A percentile compares a stretch with the other conserved stretches of the same genome.
Conservation (phyloP, 1,140 invertebrate genomes). For the Euschistus heros region DNA sequence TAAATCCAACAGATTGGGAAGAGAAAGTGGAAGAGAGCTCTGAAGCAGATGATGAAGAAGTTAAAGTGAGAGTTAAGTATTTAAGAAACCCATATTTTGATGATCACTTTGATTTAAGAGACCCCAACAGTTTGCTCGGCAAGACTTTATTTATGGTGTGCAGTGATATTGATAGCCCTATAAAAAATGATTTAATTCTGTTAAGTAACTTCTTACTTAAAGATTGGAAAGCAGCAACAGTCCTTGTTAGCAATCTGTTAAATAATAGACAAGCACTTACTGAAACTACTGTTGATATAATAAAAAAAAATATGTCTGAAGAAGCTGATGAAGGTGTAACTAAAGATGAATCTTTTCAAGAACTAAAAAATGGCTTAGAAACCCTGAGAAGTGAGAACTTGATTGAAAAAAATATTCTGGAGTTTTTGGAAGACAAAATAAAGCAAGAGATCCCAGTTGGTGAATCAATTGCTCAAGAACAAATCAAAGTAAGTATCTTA, state of each 20-base stretch:
- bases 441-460: too few relatives aligned
- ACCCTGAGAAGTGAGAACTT: slow-evolving; percentile 24
- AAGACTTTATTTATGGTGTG: slow-evolving; percentile 63
- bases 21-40: slow-evolving; percentile 34
- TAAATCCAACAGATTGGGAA: slow-evolving; percentile 44
- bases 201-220: slow-evolving; percentile 55
- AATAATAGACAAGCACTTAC: slow-evolving; percentile 34
- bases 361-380: slow-evolving; percentile 31
- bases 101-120: slow-evolving; percentile 73
- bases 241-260: slow-evolving; percentile 35
- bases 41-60: slow-evolving; percentile 39
- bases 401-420: slow-evolving; percentile 27
- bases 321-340: slow-evolving; percentile 22
- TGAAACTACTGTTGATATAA: slow-evolving; percentile 37
- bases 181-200: slow-evolving; percentile 53
- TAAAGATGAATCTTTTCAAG: slow-evolving; percentile 35
- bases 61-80: slow-evolving; percentile 65
- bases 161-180: slow-evolving; percentile 38
- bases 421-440: too few relatives aligned
- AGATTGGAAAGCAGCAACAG: slow-evolving; percentile 49
- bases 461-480: too few relatives aligned
- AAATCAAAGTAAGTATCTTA: too few relatives aligned
- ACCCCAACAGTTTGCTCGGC: slow-evolving; percentile 55
- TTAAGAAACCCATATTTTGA: slow-evolving; percentile 73
- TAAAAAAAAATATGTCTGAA: slow-evolving; percentile 33